These are phyloP conservation scores for Leptonema lineaticorne DNA, from an alignment of 1,140 invertebrate genomes.

Conservation along the genomic window DNA sequence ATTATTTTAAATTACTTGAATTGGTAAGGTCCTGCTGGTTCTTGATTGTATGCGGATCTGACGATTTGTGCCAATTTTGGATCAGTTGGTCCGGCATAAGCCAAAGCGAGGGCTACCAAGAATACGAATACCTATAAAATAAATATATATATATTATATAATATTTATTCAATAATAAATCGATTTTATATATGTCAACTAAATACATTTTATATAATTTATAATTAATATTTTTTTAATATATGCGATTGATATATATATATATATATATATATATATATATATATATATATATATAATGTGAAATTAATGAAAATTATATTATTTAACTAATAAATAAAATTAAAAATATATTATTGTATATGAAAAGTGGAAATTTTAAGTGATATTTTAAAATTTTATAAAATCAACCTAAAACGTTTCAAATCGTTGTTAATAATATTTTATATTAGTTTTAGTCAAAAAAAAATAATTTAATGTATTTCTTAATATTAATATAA, in stretches of 20 bases:
- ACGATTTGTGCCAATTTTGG: slow-evolving; percentile 44
- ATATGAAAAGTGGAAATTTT: no score
- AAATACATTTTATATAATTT: not conserved
- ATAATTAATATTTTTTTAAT: not conserved
- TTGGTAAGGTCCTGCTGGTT: slow-evolving; percentile 46
- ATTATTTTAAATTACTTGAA: slow-evolving; percentile 43
- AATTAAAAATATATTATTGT: no score
- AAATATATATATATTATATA: not conserved
- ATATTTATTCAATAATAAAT: not conserved
- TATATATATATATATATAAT: not conserved
- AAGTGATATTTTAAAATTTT: no score
- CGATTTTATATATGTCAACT: not conserved
- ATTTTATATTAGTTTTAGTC: no score
- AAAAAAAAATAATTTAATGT: no score
- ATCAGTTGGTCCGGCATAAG: slow-evolving; percentile 36
- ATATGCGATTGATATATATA: not conserved
- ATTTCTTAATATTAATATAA: no score
- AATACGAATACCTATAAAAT: slow-evolving; percentile 19
- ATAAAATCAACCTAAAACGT: no score
- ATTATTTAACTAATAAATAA: no score
- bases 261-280: not conserved
- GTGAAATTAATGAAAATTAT: not conserved
- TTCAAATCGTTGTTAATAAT: no score
- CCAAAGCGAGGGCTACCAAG: slow-evolving; percentile 18
- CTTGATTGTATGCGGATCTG: slow-evolving; percentile 44